Percentiles rank a stretch among this genome's conserved stretches.
Conservation (phyloP, 2,888 invertebrate species). For the Drosophila phalerata region DNA sequence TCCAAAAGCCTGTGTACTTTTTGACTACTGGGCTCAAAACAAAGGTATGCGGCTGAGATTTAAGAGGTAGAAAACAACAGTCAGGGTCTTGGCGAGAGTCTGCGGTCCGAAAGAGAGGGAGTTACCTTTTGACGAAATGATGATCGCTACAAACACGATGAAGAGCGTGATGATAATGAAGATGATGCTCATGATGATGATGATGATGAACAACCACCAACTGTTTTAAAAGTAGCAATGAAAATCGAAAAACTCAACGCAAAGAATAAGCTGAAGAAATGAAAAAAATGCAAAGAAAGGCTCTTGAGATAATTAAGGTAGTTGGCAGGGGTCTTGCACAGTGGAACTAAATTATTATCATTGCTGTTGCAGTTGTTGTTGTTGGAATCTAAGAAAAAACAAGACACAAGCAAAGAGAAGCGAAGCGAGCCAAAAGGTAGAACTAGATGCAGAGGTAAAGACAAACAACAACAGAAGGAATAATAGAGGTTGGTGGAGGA, state of each 20-base stretch:
- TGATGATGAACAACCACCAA: slow-evolving; percentile 47
- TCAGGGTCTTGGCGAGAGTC: slow-evolving; percentile 53
- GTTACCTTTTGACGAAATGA: slow-evolving; percentile 49
- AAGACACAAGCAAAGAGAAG: slow-evolving; percentile 33
- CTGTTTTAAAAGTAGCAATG: slow-evolving; percentile 58
- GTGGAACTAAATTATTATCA: slow-evolving; percentile 76
- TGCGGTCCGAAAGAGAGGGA: slow-evolving; percentile 48
- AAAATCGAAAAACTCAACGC: slow-evolving; percentile 48
- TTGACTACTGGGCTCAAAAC: slow-evolving; percentile 3
- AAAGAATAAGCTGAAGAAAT: slow-evolving; percentile 27
- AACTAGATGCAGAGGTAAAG: slow-evolving; percentile 8
- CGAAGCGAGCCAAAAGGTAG: slow-evolving; percentile 20
- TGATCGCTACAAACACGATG: slow-evolving; percentile 27
- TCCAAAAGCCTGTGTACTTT: background rate
- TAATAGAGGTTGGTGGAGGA: background rate
- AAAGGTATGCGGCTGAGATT: slow-evolving; percentile 64
- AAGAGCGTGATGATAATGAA: slow-evolving; percentile 25
- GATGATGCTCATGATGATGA: slow-evolving; percentile 20
- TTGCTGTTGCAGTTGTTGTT: slow-evolving; percentile 42
- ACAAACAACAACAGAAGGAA: slow-evolving; percentile 24
- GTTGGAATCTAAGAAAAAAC: slow-evolving; percentile 33
- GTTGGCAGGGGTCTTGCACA: slow-evolving; percentile 63
- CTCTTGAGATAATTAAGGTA: slow-evolving; percentile 71
- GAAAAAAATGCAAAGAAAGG: slow-evolving; percentile 36
- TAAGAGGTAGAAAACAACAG: slow-evolving; percentile 46